Conservation (phyloP, 2,797 vertebrate genomes). For the Sciurus carolinensis region DNA sequence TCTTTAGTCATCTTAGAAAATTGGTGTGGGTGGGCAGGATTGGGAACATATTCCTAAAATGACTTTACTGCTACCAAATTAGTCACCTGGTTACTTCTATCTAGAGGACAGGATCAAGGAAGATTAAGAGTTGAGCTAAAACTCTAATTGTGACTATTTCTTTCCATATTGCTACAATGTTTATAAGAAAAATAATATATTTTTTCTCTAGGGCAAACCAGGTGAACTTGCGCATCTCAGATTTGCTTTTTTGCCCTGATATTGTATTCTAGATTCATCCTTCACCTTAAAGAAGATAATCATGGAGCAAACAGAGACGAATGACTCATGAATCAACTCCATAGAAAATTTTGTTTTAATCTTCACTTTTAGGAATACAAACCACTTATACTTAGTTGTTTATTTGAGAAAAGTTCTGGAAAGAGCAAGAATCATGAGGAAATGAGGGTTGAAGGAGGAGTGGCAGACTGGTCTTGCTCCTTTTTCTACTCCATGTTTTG, state of each 20-base stretch:
- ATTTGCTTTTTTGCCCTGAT: neutral
- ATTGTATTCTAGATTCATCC: neutral
- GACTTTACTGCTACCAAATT: neutral
- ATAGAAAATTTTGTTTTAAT: neutral
- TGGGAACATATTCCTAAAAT: constrained; percentile 8
- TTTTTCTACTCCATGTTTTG: neutral
- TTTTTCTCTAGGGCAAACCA: neutral
- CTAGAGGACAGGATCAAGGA: neutral
- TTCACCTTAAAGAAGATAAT: neutral
- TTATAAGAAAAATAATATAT: neutral
- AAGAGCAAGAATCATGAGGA: neutral
- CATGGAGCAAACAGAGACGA: neutral
- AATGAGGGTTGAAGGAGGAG: neutral
- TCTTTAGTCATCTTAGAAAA: constrained; percentile 14
- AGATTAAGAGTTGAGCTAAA: neutral
- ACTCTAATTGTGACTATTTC: neutral
- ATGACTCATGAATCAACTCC: neutral
- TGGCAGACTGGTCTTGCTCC: neutral
- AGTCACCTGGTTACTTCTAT: neutral
- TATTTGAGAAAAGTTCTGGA: neutral
- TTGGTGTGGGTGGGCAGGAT: neutral
- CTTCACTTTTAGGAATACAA: neutral
- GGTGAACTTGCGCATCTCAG: neutral
- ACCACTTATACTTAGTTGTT: neutral
- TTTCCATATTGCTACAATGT: neutral